Evolutionary conservation across 1,140 invertebrate genomes (phyloP), one percentile per base, ranked within the genome.

Genomic region (Cepaea nemoralis): DNA sequence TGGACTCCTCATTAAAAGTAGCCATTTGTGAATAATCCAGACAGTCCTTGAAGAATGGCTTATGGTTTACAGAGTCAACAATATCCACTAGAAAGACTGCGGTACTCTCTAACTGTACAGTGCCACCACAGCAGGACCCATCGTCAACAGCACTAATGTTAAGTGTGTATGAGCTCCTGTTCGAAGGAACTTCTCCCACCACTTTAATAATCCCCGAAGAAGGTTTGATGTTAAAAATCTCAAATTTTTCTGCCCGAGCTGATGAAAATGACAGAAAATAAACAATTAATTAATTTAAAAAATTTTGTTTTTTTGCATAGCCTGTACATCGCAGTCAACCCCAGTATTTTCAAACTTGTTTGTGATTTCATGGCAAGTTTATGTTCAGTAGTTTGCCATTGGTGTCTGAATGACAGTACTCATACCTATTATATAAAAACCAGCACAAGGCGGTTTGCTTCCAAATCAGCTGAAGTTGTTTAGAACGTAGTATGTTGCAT

Each of bases 131-230:
- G 70, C 89, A 89, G 8, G 82, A 83, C 0, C 88, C 88, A 78
- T 90, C 89, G 85, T 90, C 89, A 27, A 83, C 83, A 0, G 87
- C 88, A 22, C 85, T 87, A 33, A 90, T 85, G 63, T 77, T 80
- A 59, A 85, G 77, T 1, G 80, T 80, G 71, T 88, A 90, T 33
- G 73, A 84, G 0, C 85, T 83, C 8, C 84, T 78, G 27, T 81
- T 77, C 1, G 80, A 50, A 5, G 87, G 85, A 31, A 90, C 80
- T 0, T 77, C 48, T 40, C 77, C 70, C 12, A 69, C 79, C 37
- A 88, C 74, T 12, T 83, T 83, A 31, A 90, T 86, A 3, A 87
- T 66, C 16, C 89, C 89, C 19, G 89, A 86, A 10, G 83, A 80
- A 0, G 84, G 83, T 40, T 84, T 84, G 39, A 90, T 88, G 19